Base-by-base conservation (phyloP, 1,140 invertebrate genomes). In the Mamestra configurata region DNA sequence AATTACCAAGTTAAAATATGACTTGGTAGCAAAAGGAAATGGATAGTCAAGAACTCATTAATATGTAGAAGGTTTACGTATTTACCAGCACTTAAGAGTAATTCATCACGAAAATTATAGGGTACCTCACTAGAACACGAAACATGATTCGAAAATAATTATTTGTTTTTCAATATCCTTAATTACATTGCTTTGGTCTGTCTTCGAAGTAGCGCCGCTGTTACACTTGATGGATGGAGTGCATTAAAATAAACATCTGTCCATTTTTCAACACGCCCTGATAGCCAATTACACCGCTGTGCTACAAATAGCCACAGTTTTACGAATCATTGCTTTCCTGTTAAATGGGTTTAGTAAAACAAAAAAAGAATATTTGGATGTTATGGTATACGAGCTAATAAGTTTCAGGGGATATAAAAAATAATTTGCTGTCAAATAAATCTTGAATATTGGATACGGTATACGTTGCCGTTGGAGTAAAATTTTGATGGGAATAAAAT, bases 221-320 rank as follows among this genome's bases (percentile, higher is more conserved):
- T 72, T 72, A 81, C 27, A 57, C 57, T 77, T 86, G 84, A 86
- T 82, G 53, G 82, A 86, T 86, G 68, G 77, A 70, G 31, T 35
- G 68, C 73, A 82, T 84, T 84, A 82, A 86, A 84, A 79, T 71
- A 84, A 84, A 81, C 79, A 79, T 80, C 75, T 77, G 77, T 78
- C 57, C 78, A 82, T 84, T 82, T 82, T 79, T 86, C 84, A 84
- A 82, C 68, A 68, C 35, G 49, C 79, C 64, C 66, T 64, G 71
- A 83, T 80, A 80, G 72, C 57, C 79, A 78, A 82, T 84, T 84
- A 85, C 53, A 35, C 59, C 35, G 73, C 64, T 37, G 57, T 22
- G 78, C 64, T 79, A 82, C 81, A 82, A 82, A 82, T 82, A 79
- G 70, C 79, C 46, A 57, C 49, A 68, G 46, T 78, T 83, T 79